Conservation (phyloP, 2,797 vertebrate species). For the Pseudochromis fuscus region DNA sequence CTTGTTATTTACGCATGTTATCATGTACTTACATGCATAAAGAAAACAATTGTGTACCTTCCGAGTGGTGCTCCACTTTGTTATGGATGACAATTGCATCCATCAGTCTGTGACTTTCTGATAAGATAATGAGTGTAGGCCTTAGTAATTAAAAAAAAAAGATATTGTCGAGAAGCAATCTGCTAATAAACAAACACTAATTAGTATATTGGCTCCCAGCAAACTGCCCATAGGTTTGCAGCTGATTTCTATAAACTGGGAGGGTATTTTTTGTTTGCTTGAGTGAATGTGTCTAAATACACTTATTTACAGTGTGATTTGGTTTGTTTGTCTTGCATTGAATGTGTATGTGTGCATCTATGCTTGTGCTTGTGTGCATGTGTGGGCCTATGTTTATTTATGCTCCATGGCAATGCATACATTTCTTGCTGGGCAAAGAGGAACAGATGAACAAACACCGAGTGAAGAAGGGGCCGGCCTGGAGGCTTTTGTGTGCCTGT, state of each 20-base stretch:
- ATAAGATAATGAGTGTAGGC: constrained; percentile 47
- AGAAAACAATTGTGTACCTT: constrained; percentile 4
- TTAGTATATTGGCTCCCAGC: constrained; percentile 28
- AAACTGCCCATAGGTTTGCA: constrained; percentile 12
- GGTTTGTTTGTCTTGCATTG: constrained; percentile 36
- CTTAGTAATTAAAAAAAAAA: constrained; percentile 34
- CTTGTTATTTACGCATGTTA: constrained; percentile 37
- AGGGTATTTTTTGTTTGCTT: constrained; percentile 27
- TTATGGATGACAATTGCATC: constrained; percentile 27
- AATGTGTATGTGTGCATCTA: constrained; percentile 23
- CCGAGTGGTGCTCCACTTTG: constrained; percentile 30
- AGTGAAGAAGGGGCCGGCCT: constrained; percentile 37
- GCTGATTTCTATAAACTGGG: constrained; percentile 20
- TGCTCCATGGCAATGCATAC: constrained; percentile 57
- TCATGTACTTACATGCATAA: constrained; percentile 17
- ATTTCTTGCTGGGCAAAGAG: constrained; percentile 60
- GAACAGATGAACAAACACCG: constrained; percentile 59
- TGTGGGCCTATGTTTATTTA: constrained; percentile 60
- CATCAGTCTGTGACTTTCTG: constrained; percentile 44
- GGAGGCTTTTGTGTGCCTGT: constrained; percentile 24
- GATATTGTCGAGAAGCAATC: constrained; percentile 26
- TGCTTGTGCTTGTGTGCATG: constrained; percentile 29
- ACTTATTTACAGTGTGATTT: constrained; percentile 44
- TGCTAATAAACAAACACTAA: constrained; percentile 41
- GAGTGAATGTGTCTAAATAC: constrained; percentile 47